A percentile compares a stretch with the other conserved stretches of the same genome.
These are phyloP conservation scores for Pherbina coryleti DNA, from an alignment of 2,888 invertebrate genomes.

Conservation along the genomic window DNA sequence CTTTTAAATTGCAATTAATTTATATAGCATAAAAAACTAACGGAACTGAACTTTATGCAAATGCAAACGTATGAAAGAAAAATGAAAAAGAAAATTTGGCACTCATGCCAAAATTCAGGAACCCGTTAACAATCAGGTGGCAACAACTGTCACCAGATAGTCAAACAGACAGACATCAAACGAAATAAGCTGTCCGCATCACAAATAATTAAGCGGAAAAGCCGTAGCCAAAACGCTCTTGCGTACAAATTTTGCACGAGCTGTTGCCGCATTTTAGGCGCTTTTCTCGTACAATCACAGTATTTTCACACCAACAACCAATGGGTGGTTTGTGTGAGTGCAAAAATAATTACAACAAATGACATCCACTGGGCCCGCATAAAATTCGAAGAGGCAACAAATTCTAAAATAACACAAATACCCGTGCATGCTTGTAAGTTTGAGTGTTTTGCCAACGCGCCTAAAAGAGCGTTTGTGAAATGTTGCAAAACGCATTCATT, in stretches of 20 bases:
- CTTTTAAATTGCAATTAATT: conserved; percentile 33
- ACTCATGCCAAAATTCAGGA: not conserved
- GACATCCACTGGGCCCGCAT: not conserved
- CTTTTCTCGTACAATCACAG: not conserved
- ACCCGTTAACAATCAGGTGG: not conserved
- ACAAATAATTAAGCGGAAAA: conserved; percentile 22
- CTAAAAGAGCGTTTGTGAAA: conserved; percentile 27
- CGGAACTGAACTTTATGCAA: not conserved
- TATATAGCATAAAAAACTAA: not conserved
- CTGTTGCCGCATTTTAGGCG: conserved; percentile 18
- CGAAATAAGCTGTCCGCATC: not conserved
- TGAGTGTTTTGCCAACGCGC: not conserved
- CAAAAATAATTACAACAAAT: conserved; percentile 12
- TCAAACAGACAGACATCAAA: conserved; percentile 8
- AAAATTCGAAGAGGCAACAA: not conserved
- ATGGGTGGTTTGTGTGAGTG: not conserved
- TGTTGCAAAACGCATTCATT: conserved; percentile 13
- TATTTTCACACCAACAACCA: conserved; percentile 6
- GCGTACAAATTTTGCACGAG: not conserved
- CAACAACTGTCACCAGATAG: conserved; percentile 8
- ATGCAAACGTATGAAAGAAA: not conserved
- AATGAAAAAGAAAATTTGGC: not conserved
- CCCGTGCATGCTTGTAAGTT: not conserved
- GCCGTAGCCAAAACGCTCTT: not conserved
- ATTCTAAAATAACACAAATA: not conserved